These are phyloP conservation scores for Phylloscopus trochiloides DNA, from an alignment of 2,113 vertebrate species.

Conservation along the genomic window DNA sequence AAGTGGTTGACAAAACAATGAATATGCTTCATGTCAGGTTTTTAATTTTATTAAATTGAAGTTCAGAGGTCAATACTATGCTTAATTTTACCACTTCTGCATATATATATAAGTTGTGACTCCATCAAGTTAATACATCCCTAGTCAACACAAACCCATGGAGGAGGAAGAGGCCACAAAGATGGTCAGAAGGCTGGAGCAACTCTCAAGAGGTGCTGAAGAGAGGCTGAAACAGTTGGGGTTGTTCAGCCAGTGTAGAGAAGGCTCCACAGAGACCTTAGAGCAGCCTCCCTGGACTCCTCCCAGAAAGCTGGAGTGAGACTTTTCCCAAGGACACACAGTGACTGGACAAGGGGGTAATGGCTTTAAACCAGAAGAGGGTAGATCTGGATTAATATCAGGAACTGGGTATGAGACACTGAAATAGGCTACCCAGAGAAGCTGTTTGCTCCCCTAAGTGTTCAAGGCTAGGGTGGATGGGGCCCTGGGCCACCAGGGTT, in stretches of 20 bases:
- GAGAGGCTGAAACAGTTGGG: background rate
- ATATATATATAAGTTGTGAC: background rate
- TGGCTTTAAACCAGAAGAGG: background rate
- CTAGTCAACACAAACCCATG: background rate
- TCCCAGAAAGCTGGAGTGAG: background rate
- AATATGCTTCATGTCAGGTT: background rate
- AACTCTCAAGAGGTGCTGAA: background rate
- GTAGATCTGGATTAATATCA: background rate
- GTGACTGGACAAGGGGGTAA: background rate
- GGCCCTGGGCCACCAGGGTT: background rate
- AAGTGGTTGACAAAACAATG: background rate
- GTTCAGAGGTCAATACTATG: background rate
- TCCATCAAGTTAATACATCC: background rate
- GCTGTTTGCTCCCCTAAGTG: rapidly evolving
- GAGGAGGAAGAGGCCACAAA: background rate
- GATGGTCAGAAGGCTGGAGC: background rate
- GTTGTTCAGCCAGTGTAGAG: background rate
- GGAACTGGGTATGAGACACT: background rate
- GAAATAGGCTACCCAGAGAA: background rate
- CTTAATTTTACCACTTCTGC: background rate
- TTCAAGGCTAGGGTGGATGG: background rate
- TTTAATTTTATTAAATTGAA: background rate
- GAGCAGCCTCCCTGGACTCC: background rate
- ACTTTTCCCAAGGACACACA: background rate
- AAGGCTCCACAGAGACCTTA: background rate